phyloP scores from a whole-genome alignment of 2,113 vertebrate species.

The Bombycilla garrulus region DNA sequence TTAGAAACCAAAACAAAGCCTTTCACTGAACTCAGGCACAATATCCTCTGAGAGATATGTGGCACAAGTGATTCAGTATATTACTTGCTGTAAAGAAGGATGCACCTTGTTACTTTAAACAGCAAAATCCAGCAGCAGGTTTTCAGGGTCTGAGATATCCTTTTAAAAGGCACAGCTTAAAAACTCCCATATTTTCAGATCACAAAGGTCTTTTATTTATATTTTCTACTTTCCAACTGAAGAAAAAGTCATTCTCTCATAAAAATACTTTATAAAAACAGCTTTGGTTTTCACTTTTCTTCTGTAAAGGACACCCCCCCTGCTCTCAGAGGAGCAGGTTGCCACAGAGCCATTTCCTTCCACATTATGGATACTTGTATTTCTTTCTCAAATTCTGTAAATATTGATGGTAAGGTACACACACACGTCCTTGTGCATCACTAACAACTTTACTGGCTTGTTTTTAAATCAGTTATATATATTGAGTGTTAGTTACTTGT shows the following conservation, averaged over 20 bases:
- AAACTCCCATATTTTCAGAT: slow-evolving; percentile 10
- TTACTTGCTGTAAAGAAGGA: neutral
- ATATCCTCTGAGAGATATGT: neutral
- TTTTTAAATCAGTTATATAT: neutral
- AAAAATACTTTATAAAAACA: slow-evolving; percentile 30
- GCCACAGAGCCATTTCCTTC: neutral
- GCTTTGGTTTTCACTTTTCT: neutral
- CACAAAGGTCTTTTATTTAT: neutral
- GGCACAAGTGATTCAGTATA: neutral
- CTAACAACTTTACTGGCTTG: neutral
- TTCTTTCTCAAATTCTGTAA: neutral
- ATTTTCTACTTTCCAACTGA: neutral
- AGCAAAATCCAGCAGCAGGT: neutral
- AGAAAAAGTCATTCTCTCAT: neutral
- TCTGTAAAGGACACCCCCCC: neutral
- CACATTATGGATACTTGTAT: neutral
- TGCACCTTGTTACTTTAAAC: neutral
- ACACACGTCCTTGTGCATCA: neutral
- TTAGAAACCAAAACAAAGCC: slow-evolving; percentile 35
- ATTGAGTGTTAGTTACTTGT: neutral
- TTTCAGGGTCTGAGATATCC: neutral
- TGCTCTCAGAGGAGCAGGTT: neutral
- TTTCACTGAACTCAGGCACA: neutral
- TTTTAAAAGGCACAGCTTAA: slow-evolving; percentile 1
- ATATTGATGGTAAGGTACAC: neutral